These are phyloP conservation scores for Hydrotaea cyrtoneurina DNA, from an alignment of 2,888 invertebrate genomes.

Conservation along the genomic window DNA sequence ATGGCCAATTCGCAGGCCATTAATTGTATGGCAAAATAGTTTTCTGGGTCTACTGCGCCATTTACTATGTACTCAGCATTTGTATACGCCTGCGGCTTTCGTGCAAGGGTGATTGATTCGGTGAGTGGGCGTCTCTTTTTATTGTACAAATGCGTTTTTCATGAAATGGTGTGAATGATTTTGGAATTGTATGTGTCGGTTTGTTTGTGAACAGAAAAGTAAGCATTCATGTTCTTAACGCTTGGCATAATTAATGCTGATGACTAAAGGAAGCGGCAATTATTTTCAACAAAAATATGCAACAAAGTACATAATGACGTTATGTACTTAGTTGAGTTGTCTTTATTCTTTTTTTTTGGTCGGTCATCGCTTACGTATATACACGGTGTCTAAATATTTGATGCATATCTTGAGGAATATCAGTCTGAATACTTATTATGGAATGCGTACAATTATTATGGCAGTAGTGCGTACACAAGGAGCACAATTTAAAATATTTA, in stretches of 20 bases:
- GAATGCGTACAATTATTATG: no score
- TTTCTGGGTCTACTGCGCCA: not conserved
- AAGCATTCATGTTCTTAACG: constrained; percentile 47
- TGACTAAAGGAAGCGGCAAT: constrained; percentile 54
- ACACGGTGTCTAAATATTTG: no score
- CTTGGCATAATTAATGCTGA: constrained; percentile 54
- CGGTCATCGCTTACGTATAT: not conserved
- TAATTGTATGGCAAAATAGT: constrained; percentile 9
- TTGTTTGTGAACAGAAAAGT: not conserved
- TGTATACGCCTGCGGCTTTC: not conserved
- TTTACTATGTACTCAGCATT: not conserved
- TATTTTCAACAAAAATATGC: constrained; percentile 47
- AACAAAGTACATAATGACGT: constrained; percentile 16
- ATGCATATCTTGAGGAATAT: no score
- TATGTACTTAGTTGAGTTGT: not conserved
- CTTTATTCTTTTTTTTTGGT: constrained; percentile 8
- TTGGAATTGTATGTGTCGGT: not conserved
- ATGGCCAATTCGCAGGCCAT: constrained; percentile 13
- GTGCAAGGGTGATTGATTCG: constrained; percentile 52
- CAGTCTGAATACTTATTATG: no score
- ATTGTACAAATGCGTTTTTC: constrained; percentile 41
- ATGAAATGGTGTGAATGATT: constrained; percentile 1
- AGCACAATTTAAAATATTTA: no score
- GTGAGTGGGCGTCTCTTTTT: constrained; percentile 46
- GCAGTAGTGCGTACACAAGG: no score